These are phyloP conservation scores for Apamea sordens DNA, from an alignment of 2,888 invertebrate species.

Conservation along the genomic window DNA sequence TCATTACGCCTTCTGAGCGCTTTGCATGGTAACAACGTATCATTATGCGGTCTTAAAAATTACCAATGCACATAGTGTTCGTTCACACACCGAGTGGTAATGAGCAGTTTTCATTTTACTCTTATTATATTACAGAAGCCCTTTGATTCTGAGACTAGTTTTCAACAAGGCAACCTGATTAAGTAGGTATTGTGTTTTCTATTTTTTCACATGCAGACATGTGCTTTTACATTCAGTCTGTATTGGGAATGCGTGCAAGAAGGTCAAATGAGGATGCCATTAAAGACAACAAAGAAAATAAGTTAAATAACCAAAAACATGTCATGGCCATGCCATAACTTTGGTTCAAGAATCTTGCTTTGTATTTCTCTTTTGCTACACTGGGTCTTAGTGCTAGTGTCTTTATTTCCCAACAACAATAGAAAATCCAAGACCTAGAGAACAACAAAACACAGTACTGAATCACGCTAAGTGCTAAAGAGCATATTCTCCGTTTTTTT, in stretches of 20 bases:
- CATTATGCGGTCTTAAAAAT: conserved; percentile 37
- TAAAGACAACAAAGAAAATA: not conserved
- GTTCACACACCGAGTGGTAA: conserved; percentile 22
- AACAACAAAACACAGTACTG: conserved; percentile 49
- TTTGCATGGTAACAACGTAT: conserved; percentile 30
- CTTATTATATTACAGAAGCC: not conserved
- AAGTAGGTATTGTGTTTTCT: not conserved
- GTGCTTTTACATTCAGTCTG: not conserved
- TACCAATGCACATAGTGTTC: conserved; percentile 27
- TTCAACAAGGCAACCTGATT: not conserved
- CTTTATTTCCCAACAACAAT: conserved; percentile 44
- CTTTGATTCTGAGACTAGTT: not conserved
- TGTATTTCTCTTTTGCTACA: not conserved
- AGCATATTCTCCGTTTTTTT: conserved; percentile 65
- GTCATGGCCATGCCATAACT: not conserved
- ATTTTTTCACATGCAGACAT: not conserved
- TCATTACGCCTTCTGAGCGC: conserved; percentile 29
- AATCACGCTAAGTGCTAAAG: conserved; percentile 77
- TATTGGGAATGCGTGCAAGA: too few species aligned
- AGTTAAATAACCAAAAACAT: not conserved
- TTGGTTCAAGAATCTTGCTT: not conserved
- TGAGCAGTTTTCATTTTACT: conserved; percentile 12
- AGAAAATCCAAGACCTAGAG: conserved; percentile 53
- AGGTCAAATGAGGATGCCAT: not conserved
- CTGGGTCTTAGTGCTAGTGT: not conserved